Conservation (phyloP, 2,113 vertebrate species). For the Rhadina sibilatrix region DNA sequence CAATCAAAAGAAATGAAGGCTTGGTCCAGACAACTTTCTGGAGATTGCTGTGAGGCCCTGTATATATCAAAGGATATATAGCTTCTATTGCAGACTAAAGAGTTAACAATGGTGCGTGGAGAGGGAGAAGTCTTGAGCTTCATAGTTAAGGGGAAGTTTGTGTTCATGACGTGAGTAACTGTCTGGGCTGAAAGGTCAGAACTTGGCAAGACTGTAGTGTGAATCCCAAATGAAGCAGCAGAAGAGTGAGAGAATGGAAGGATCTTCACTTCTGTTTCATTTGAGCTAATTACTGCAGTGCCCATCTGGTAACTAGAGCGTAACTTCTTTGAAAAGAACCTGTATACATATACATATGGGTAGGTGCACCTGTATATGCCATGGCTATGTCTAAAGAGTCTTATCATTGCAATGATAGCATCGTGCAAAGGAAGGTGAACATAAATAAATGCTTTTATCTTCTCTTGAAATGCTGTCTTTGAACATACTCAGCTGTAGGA, state of each 20-base stretch:
- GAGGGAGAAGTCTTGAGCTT: background rate
- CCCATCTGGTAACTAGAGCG: background rate
- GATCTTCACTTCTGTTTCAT: background rate
- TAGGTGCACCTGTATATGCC: background rate
- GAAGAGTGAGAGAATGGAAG: background rate
- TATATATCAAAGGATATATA: background rate
- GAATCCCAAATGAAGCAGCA: conserved; percentile 5
- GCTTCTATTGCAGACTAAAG: background rate
- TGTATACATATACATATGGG: fast-evolving
- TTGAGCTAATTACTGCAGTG: background rate
- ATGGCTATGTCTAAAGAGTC: background rate
- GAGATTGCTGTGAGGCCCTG: background rate
- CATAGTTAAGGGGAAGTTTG: background rate
- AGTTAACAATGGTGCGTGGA: background rate
- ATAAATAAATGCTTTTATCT: background rate
- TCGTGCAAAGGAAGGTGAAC: background rate
- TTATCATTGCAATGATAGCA: background rate
- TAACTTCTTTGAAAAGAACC: background rate
- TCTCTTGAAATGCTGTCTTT: background rate
- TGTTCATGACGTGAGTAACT: background rate
- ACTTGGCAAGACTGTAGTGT: background rate
- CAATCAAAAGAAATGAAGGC: background rate
- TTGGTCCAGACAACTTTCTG: background rate
- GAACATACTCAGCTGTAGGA: background rate
- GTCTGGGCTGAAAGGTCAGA: conserved; percentile 14